Base-by-base conservation (phyloP, 2,113 vertebrate species). In the Silurus meridionalis region DNA sequence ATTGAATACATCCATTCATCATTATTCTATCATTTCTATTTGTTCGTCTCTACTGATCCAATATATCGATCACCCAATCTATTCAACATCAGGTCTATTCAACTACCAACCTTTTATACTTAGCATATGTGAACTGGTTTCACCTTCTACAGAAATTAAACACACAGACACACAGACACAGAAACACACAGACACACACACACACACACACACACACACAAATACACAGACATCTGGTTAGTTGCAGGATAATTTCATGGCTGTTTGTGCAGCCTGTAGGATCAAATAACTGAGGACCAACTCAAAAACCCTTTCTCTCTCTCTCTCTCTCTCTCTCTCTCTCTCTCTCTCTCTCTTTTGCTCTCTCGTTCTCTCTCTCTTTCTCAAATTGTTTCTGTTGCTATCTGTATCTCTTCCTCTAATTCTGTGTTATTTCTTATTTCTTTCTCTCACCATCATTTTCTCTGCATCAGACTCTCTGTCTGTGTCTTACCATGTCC, bases 201-300 rank as follows among this genome's bases (percentile, higher is more conserved):
- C 25, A 46, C 25, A 58, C 6, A 60, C n/a, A 57, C 55, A 58
- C 15, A 60, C 28, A 81, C 37, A 81, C 80, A 82, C 63, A 67
- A 55, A 75, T 21, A 46, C 61, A 23, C 52, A 55, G 23, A 82
- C 69, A 72, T 53, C 66, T 81, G 80, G 52, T 72, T 60, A 87
- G 57, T 83, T 77, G 67, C 60, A 52, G 48, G 23, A 23, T 77
- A 83, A 83, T 87, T 83, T 83, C 85, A 77, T 77, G 85, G 57
- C 48, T 82, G 74, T 86, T 86, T 61, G 55, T 23, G 15, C 19
- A 25, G 80, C 28, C 67, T 86, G 57, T 58, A 53, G 55, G 50
- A 77, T 82, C 60, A 86, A 46, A 61, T 63, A 57, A 61, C 80
- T 19, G 17, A 85, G 53, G 48, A 23, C 52, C 60, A 53, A 13